These are phyloP conservation scores for Linyphia triangularis DNA, from an alignment of 2,888 invertebrate species.

Conservation along the genomic window DNA sequence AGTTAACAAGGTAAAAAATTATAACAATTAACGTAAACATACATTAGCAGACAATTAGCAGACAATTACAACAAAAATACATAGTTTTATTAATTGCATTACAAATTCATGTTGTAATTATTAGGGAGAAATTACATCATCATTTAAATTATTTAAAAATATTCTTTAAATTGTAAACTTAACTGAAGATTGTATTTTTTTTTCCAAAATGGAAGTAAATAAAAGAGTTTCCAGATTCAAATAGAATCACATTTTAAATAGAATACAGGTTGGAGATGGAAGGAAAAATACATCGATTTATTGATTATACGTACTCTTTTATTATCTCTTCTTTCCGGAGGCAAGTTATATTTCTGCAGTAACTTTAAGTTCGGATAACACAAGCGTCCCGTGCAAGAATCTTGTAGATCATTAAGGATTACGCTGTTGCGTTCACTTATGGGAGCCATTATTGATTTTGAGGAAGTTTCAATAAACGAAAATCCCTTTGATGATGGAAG, in stretches of 20 bases:
- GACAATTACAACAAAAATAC: no score
- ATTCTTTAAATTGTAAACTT: no score
- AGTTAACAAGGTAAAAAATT: no score
- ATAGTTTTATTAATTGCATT: no score
- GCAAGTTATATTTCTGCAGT: conserved; percentile 4
- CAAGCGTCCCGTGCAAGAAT: not conserved
- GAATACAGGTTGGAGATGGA: not conserved
- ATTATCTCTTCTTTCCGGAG: not conserved
- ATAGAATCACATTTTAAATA: not conserved
- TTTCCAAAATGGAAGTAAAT: not conserved
- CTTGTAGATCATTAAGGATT: conserved; percentile 21
- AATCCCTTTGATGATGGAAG: conserved; percentile 15
- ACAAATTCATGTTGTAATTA: no score
- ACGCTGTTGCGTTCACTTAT: not conserved
- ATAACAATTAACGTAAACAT: no score
- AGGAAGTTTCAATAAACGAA: conserved; percentile 19
- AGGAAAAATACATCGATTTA: conserved; percentile 6
- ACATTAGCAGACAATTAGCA: no score
- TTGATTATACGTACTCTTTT: conserved; percentile 12
- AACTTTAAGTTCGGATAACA: conserved; percentile 8
- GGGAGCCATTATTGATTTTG: conserved; percentile 17
- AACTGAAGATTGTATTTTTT: no score
- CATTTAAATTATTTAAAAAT: no score
- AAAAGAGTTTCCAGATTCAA: not conserved
- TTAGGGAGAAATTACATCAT: no score